Percentiles rank a stretch among this genome's conserved stretches.
phyloP scores from a whole-genome alignment of 2,888 invertebrate species.

The Sisyra nigra region DNA sequence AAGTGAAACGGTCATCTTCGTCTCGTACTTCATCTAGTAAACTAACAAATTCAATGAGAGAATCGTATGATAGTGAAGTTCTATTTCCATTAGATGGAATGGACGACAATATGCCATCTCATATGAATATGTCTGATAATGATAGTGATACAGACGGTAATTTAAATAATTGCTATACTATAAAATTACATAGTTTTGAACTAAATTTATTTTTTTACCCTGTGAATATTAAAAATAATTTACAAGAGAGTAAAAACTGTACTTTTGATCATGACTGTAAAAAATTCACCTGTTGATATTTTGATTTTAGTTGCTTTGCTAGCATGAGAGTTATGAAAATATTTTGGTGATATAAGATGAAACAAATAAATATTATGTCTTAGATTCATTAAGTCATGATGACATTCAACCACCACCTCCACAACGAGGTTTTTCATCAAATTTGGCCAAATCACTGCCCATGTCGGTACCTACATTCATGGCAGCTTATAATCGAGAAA shows the following conservation, averaged over 20 bases:
- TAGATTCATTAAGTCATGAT: conserved; percentile 37
- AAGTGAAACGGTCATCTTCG: conserved; percentile 1
- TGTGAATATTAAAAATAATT: too few species aligned
- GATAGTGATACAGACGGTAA: conserved; percentile 61
- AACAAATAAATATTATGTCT: conserved; percentile 9
- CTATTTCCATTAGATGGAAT: conserved; percentile 65
- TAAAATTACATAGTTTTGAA: too few species aligned
- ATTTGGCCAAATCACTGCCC: conserved; percentile 60
- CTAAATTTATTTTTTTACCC: too few species aligned
- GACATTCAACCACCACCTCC: conserved; percentile 41
- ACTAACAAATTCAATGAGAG: conserved; percentile 8
- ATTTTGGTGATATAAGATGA: too few species aligned
- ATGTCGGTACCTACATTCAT: conserved; percentile 54
- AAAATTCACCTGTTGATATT: too few species aligned
- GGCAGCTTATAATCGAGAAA: conserved; percentile 18
- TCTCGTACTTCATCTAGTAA: conserved; percentile 5
- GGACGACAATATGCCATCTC: conserved; percentile 30
- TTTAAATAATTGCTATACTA: conserved; percentile 9
- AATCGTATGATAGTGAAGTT: conserved; percentile 42
- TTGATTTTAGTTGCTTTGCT: too few species aligned
- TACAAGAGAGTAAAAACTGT: too few species aligned
- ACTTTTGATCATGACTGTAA: too few species aligned
- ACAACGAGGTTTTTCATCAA: conserved; percentile 24
- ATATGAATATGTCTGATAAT: conserved; percentile 35
- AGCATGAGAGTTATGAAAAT: too few species aligned